Percentiles rank a stretch among this genome's conserved stretches.
Conservation (phyloP, 2,113 vertebrate species). For the Malaclemys terrapin region DNA sequence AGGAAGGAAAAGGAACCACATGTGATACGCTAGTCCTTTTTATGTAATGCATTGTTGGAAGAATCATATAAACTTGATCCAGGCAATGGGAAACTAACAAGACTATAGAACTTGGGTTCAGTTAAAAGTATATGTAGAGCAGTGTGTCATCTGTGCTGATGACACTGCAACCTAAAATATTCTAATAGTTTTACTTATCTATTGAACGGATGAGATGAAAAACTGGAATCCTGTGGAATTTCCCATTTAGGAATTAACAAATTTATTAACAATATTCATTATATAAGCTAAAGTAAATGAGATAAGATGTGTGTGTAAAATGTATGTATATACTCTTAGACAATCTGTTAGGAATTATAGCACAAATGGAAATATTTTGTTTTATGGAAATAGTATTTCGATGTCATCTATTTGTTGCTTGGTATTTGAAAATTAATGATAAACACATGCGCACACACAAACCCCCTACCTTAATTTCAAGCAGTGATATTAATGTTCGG, state of each 20-base stretch:
- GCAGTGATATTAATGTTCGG: background rate
- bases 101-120: background rate
- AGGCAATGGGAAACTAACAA: background rate
- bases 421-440: background rate
- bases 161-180: background rate
- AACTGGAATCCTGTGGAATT: background rate
- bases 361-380: background rate
- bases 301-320: background rate
- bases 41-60: background rate
- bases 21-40: background rate
- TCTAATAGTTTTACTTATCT: background rate
- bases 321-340: background rate
- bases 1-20: background rate
- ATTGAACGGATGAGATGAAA: background rate
- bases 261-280: background rate
- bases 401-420: background rate
- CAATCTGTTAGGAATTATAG: background rate
- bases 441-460: background rate
- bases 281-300: background rate
- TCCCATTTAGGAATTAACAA: background rate
- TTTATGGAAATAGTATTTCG: background rate
- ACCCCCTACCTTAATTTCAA: background rate
- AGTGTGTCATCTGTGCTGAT: background rate
- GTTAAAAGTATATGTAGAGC: accelerated
- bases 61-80: background rate